Base-by-base conservation (phyloP, 1,140 invertebrate species). In the Eueides isabella region DNA sequence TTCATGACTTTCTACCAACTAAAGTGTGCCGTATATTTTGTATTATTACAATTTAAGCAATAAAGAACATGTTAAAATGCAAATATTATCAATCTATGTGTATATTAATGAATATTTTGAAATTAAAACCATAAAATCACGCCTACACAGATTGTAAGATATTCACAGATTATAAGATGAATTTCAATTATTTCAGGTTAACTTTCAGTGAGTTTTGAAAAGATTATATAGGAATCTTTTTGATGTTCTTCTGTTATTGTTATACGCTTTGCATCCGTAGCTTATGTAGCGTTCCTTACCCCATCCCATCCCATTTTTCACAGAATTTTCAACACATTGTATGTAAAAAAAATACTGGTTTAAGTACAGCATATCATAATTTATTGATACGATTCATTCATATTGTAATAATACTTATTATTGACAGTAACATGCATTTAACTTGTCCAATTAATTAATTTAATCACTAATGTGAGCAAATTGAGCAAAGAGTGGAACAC, bases 1-100 rank as follows among this genome's bases (percentile, higher is more conserved):
- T 82, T 76, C 77, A 75, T 73, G 64, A 77, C 78, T 80, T 81
- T 80, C 76, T 77, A 75, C 77, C 80, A 70, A 72, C 76, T 82
- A 79, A 84, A 86, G 82, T 78, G 79, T 70, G 68, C 62, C 78
- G 84, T 86, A 85, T 85, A 85, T 86, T 78, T 72, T 82, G 70
- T 81, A 82, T 80, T 81, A 86, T 82, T 80, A 85, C 85, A 77
- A 76, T 82, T 85, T 84, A 71, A 76, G 74, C 77, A 67, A 71
- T 76, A 65, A 72, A 84, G 2, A 2, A 26, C 26, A 44, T 23
- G 3, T 12, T 55, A 4, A 11, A 55, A 4, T 11, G 11, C 9
- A 55, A 55, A 55, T 55, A 55, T 44, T 23, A 23, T 44, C 41
- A 44, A 26, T 1, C 26, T 26, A 7, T 55, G 12, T 26, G 23